Evolutionary conservation across 92 coral and sea anemone genomes (phyloP), one percentile per base, ranked within the genome.

Genomic region (Umimayanthus chanpuru): DNA sequence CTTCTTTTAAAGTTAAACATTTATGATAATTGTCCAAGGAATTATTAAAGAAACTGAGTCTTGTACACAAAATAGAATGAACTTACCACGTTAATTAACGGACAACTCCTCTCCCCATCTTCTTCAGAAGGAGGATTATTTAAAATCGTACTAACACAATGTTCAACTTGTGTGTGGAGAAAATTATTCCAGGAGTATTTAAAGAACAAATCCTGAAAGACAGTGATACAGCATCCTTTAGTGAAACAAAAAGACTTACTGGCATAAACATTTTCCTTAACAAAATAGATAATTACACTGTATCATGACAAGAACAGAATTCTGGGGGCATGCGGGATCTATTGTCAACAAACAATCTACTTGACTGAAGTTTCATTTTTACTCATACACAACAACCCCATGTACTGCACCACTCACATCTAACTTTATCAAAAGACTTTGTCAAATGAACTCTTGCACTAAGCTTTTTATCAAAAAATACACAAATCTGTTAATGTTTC

Each of bases 141-240:
- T 79, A 97, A 85, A 81, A 97, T 89, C 40, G 97, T 94, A 53
- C 91, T 90, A 67, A 95, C 89, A 88, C 99, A 97, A 76, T 93
- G 96, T 89, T 95, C 99, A 72, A 97, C 99, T 95, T 95, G 98
- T 36, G 97, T 91, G 85, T 97, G 99, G 32, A 97, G 98, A 77
- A 97, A 97, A 85, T 97, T 97, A 91, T 97, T 97, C 99, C 99
- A 97, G 6, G 98, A 94, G 87, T 97, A 97, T 90, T 93, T 94
- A 90, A 97, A 97, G 94, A 97, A 97, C 89, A 97, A 93, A 73
- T 97, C 99, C 99, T 97, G 91, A 44, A 90, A 74, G 81, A 38
- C 32, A 83, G 82, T 26, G 4, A 68, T 16, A 9, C 26, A 49
- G 12, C 6, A 14, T 9, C 26, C 74, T 12, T 65, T 12, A 67